Evolutionary conservation across 1,140 invertebrate genomes (phyloP).

Genomic region (Anoplolepis gracilipes): DNA sequence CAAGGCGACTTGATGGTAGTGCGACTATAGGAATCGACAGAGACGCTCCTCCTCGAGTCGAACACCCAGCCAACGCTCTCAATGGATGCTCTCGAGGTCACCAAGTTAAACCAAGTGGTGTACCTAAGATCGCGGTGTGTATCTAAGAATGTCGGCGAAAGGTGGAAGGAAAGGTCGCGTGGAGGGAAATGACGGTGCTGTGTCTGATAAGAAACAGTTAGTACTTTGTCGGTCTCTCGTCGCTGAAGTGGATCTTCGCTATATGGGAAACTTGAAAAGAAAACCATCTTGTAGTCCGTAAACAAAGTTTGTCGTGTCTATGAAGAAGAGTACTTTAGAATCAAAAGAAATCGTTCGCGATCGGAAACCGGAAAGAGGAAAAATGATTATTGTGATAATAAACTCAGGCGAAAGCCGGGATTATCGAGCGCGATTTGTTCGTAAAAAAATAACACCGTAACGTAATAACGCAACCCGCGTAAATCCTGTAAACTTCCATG

Average conservation of each 20-base stretch:
- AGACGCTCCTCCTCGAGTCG: neutral
- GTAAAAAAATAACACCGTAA: neutral
- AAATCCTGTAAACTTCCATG: neutral
- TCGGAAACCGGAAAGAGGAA: neutral
- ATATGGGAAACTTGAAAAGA: neutral
- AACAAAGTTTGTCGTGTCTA: neutral
- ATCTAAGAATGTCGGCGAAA: conserved; percentile 13
- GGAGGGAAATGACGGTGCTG: conserved; percentile 29
- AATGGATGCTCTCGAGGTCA: conserved; percentile 25
- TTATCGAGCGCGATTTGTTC: neutral
- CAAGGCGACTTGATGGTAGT: neutral
- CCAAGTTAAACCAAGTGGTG: conserved; percentile 22
- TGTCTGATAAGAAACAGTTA: conserved; percentile 40
- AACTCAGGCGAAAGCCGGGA: neutral
- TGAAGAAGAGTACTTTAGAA: neutral
- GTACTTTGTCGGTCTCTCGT: conserved; percentile 9
- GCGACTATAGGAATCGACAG: neutral
- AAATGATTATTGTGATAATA: conserved; percentile 2
- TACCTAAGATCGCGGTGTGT: neutral
- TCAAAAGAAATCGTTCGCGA: neutral
- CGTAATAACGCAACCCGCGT: neutral
- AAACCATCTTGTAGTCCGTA: neutral
- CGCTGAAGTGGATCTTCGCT: neutral
- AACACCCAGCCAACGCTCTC: conserved; percentile 27
- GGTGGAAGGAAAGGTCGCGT: conserved; percentile 31